A percentile compares a stretch with the other conserved stretches of the same genome.
phyloP scores from a whole-genome alignment of 2,113 vertebrate species.

The Triplophysa dalaica region DNA sequence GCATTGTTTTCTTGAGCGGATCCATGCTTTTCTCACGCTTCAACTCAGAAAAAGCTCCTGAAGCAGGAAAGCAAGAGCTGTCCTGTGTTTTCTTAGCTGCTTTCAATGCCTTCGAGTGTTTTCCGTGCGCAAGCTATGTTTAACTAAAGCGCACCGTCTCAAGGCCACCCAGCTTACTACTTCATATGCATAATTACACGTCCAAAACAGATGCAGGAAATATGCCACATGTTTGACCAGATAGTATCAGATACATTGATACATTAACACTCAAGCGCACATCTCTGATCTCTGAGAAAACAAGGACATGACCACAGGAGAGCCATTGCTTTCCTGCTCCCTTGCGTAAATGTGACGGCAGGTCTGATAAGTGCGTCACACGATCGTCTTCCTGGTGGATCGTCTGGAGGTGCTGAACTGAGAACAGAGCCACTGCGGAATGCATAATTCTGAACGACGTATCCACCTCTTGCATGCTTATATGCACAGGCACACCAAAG shows the following conservation, averaged over 20 bases:
- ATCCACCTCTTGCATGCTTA: conserved; percentile 14
- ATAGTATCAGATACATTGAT: conserved; percentile 7
- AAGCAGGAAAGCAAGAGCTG: conserved; percentile 8
- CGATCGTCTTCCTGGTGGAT: conserved; percentile 7
- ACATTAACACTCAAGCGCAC: neutral
- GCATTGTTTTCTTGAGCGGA: neutral
- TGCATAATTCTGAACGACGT: conserved; percentile 46
- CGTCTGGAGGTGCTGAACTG: conserved; percentile 14
- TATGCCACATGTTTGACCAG: neutral
- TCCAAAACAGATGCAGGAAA: conserved; percentile 6
- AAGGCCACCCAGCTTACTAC: conserved; percentile 52
- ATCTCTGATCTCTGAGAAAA: conserved; percentile 21
- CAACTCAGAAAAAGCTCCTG: neutral
- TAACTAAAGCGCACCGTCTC: conserved; percentile 51
- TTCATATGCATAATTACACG: conserved; percentile 33
- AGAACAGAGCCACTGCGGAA: conserved; percentile 46
- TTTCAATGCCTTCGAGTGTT: conserved; percentile 45
- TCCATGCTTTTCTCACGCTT: conserved; percentile 19
- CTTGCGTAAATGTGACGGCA: conserved; percentile 37
- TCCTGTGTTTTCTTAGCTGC: conserved; percentile 56
- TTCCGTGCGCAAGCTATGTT: conserved; percentile 48
- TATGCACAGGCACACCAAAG: conserved; percentile 46
- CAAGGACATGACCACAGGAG: neutral
- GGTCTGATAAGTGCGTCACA: conserved; percentile 41
- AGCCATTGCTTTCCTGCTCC: neutral